Evolutionary conservation across 2,888 invertebrate species (phyloP).

Genomic region (Autographa pulchrina): DNA sequence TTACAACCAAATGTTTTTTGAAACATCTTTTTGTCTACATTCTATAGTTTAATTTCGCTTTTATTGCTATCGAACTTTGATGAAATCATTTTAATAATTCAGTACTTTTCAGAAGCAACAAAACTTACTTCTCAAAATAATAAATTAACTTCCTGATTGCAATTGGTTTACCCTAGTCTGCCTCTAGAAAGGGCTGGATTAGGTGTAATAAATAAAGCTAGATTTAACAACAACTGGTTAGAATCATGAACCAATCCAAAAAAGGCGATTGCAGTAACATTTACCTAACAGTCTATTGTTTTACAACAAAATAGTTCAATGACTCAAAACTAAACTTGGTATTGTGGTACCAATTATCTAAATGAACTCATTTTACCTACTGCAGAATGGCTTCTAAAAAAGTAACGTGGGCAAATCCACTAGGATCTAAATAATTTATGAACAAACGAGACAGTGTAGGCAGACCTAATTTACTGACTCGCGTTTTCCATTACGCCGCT

Average conservation of each 20-base stretch:
- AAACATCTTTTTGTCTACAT: no score
- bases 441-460: background rate
- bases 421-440: background rate
- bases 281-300: no score
- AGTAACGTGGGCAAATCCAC: background rate
- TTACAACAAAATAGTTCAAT: background rate
- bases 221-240: background rate
- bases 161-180: no score
- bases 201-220: background rate
- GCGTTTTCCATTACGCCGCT: slow-evolving; percentile 18
- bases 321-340: background rate
- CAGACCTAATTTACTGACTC: slow-evolving; percentile 1
- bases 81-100: no score
- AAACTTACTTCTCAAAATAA: no score
- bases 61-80: no score
- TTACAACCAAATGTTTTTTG: background rate
- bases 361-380: no score
- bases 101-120: no score
- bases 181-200: no score
- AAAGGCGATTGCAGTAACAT: background rate
- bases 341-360: background rate
- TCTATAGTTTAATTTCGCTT: no score
- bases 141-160: no score
- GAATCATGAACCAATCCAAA: background rate
- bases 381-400: background rate